phyloP scores from a whole-genome alignment of 2,888 invertebrate species.

The Lomographa bimaculata region DNA sequence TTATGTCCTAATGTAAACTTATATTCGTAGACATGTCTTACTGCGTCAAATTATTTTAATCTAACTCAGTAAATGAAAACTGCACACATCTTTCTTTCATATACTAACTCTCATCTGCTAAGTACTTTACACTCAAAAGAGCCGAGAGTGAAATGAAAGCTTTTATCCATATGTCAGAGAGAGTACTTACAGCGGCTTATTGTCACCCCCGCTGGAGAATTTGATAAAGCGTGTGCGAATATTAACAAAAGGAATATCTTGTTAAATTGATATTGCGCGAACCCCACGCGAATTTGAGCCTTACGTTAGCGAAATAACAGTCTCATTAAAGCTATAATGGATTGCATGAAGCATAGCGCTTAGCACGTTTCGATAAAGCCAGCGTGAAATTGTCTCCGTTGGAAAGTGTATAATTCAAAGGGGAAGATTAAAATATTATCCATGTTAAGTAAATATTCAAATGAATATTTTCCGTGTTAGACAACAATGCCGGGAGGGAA shows the following conservation, averaged over 20 bases:
- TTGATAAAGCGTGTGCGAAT: slow-evolving; percentile 84
- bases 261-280: slow-evolving; percentile 79
- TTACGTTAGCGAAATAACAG: slow-evolving; percentile 33
- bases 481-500: slow-evolving; percentile 79
- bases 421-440: slow-evolving; percentile 85
- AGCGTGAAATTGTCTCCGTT: slow-evolving; percentile 82
- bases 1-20: too few species aligned
- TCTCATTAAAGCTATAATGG: slow-evolving; percentile 49
- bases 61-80: slow-evolving; percentile 10
- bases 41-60: slow-evolving; percentile 9
- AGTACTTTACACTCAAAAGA: slow-evolving; percentile 71
- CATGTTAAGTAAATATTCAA: slow-evolving; percentile 85
- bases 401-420: slow-evolving; percentile 84
- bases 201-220: slow-evolving; percentile 84
- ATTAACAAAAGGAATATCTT: slow-evolving; percentile 84
- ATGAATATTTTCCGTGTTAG: slow-evolving; percentile 84
- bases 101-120: slow-evolving; percentile 39
- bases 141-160: slow-evolving; percentile 82
- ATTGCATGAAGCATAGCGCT: slow-evolving; percentile 45
- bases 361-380: slow-evolving; percentile 61
- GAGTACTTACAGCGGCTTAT: slow-evolving; percentile 84
- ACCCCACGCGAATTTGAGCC: slow-evolving; percentile 56
- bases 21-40: not conserved
- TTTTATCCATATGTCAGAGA: slow-evolving; percentile 83
- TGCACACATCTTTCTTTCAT: slow-evolving; percentile 15